Conservation (phyloP, 2,888 invertebrate species). For the Melangyna quadrimaculata region DNA sequence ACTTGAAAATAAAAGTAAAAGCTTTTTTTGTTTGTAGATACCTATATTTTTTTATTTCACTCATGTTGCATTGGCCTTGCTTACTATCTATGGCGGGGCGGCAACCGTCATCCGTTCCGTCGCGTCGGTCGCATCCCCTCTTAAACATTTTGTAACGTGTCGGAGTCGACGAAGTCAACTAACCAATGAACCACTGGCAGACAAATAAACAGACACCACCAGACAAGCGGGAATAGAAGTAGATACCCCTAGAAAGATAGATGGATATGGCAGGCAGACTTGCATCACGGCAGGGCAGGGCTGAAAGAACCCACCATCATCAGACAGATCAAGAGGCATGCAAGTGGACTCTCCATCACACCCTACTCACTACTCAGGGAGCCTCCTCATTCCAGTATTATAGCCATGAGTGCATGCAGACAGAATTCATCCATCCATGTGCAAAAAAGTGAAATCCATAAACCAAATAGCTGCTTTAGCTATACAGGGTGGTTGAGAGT, state of each 20-base stretch:
- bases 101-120: not conserved
- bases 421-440: conserved; percentile 60
- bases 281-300: too few relatives aligned
- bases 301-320: conserved; percentile 41
- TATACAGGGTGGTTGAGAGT: conserved; percentile 8
- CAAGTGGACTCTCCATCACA: conserved; percentile 41
- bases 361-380: not conserved
- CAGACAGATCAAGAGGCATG: conserved; percentile 69
- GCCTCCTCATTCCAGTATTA: not conserved
- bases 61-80: conserved; percentile 21
- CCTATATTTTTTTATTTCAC: not conserved
- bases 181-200: conserved; percentile 58
- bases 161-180: conserved; percentile 55
- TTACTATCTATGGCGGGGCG: not conserved
- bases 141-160: conserved; percentile 49
- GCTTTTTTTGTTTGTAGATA: conserved; percentile 45
- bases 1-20: conserved; percentile 71
- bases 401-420: conserved; percentile 47
- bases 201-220: conserved; percentile 56
- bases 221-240: conserved; percentile 1
- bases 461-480: conserved; percentile 52
- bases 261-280: conserved; percentile 1
- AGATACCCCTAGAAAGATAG: not conserved
- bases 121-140: too few relatives aligned
- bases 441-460: conserved; percentile 70